Conservation (phyloP, 2,888 invertebrate genomes). For the Dendrolimus houi region DNA sequence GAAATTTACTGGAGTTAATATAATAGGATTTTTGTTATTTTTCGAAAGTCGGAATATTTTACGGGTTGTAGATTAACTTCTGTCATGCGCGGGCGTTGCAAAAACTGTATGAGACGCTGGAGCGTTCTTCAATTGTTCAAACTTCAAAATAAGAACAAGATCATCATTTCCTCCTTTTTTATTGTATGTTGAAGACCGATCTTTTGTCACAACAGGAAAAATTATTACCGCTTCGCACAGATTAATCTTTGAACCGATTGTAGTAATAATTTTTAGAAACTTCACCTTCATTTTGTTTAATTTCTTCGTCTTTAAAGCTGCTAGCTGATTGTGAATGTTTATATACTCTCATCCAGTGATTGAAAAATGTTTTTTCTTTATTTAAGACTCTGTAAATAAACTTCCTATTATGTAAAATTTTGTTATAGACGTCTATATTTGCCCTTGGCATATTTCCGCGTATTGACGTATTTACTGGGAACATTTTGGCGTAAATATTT, state of each 20-base stretch:
- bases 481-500: background rate
- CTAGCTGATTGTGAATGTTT: background rate
- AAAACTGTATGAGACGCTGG: conserved; percentile 5
- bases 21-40: conserved; percentile 7
- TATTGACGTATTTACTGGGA: background rate
- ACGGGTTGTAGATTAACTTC: conserved; percentile 32
- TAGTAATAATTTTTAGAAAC: background rate
- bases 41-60: conserved; percentile 11
- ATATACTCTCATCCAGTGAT: background rate
- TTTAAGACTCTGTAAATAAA: background rate
- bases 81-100: conserved; percentile 19
- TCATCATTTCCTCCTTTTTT: conserved; percentile 7
- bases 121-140: conserved; percentile 3
- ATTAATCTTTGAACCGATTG: conserved; percentile 6
- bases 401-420: background rate
- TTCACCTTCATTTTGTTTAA: background rate
- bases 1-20: conserved; percentile 39
- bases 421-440: background rate
- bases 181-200: conserved; percentile 11
- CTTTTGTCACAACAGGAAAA: conserved; percentile 10
- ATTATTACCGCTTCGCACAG: conserved; percentile 17
- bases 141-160: background rate
- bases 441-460: background rate
- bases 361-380: background rate
- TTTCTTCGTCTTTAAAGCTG: too few relatives aligned